Evolutionary conservation across 1,140 invertebrate genomes (phyloP).

Genomic region (Matsumurasca onukii): DNA sequence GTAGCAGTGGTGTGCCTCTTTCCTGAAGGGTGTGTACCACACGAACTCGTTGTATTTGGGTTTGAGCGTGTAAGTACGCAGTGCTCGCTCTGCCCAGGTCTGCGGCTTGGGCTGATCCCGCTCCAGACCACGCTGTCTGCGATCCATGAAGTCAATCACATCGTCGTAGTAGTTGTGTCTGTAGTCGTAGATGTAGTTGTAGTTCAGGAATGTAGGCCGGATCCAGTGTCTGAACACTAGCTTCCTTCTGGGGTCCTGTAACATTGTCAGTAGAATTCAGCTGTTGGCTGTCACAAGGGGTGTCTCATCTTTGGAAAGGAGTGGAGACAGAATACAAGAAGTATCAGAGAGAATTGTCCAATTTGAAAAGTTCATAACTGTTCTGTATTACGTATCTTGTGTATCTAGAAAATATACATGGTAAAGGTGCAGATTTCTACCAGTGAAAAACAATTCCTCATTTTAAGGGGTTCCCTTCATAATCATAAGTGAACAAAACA

Average conservation of each 20-base stretch:
- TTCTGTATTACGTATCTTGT: too few relatives aligned
- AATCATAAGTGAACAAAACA: too few relatives aligned
- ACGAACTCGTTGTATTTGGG: not conserved
- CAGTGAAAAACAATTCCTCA: too few relatives aligned
- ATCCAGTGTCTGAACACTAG: slow-evolving; percentile 44
- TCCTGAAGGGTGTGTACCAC: not conserved
- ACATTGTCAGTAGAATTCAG: too few relatives aligned
- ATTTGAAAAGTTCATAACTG: too few relatives aligned
- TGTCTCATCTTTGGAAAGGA: too few relatives aligned
- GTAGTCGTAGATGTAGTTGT: slow-evolving; percentile 80
- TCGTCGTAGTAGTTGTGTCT: slow-evolving; percentile 81
- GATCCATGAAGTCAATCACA: slow-evolving; percentile 77
- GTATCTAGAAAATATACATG: too few relatives aligned
- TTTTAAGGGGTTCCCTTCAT: too few relatives aligned
- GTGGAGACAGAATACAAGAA: too few relatives aligned
- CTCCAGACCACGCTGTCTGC: slow-evolving; percentile 61
- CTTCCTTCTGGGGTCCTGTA: slow-evolving; percentile 41
- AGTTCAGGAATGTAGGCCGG: slow-evolving; percentile 63
- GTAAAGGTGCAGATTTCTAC: too few relatives aligned
- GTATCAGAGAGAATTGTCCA: too few relatives aligned
- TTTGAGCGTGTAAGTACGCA: slow-evolving; percentile 61
- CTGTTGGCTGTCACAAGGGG: too few relatives aligned
- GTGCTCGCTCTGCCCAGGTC: slow-evolving; percentile 77
- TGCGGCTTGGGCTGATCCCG: slow-evolving; percentile 71
- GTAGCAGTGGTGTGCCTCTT: not conserved